Evolutionary conservation across 2,888 invertebrate species (phyloP), one percentile per base, ranked within the genome.

Genomic region (Orthosia gothica): DNA sequence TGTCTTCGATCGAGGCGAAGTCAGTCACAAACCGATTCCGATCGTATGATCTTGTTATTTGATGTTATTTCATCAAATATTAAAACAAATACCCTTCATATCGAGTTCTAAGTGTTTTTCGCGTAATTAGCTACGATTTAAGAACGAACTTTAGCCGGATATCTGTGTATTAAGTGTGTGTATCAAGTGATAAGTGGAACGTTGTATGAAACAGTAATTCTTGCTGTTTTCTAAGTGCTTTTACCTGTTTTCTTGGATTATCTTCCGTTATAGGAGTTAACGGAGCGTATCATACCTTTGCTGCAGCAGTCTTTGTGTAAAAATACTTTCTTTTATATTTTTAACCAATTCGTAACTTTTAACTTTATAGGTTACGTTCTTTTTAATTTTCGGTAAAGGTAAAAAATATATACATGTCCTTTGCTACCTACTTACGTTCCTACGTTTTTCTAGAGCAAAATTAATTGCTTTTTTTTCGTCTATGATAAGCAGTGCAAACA

Each of bases 1-100:
- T 85, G 79, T 73, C 80, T 88, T 87, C 88, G 89, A 91, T 90
- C 92, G 88, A 47, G 70, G 57, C 83, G 95, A 95, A 95, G 95
- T 96, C 95, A 96, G 96, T 96, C 89, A 93, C 95, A 92, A 92
- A 94, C 87, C 87, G 90, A 88, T 87, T 92, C 84, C 87, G 89
- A 89, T 92, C 88, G 92, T 90, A 84, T 88, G 89, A 89, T 92
- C 93, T 92, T 93, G 91, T 93, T 90, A 92, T 92, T 90, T 82
- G 89, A 89, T 90, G 82, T 81, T 87, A 87, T 87, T 91, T 91
- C 86, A 87, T 82, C 83, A 83, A 87, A 86, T 88, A 89, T 90
- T 84, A 85, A 81, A 89, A 89, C 79, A 90, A 89, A 90, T 90
- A 91, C 85, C 70, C 83, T 82, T 86, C 81, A 79, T 82, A 83